phyloP scores from a whole-genome alignment of 2,888 invertebrate genomes.

The Noctua pronuba region DNA sequence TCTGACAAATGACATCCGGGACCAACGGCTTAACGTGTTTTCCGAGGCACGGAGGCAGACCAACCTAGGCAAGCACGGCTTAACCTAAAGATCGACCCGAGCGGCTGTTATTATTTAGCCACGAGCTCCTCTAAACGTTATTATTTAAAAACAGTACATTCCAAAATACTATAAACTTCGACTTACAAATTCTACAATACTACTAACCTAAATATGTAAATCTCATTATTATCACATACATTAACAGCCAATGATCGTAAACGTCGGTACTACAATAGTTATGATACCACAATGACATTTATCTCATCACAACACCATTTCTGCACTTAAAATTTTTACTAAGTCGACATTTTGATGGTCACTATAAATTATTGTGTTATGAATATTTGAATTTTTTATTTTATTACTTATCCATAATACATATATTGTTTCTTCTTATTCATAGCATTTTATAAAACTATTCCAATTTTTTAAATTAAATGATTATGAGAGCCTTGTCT shows the following conservation, averaged over 20 bases:
- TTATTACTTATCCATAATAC: not conserved
- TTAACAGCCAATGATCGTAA: conserved; percentile 46
- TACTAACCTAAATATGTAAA: conserved; percentile 34
- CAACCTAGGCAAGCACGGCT: too few species aligned
- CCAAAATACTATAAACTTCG: not conserved
- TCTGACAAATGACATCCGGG: too few species aligned
- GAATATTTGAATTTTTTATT: conserved; percentile 7
- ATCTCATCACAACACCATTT: conserved; percentile 44
- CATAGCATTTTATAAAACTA: not conserved
- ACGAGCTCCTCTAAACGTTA: too few species aligned
- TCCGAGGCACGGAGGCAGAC: too few species aligned
- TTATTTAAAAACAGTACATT: not conserved
- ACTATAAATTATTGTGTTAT: conserved; percentile 18
- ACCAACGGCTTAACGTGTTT: too few species aligned
- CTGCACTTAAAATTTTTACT: conserved; percentile 39
- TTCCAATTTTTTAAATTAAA: not conserved
- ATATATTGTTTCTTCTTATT: not conserved
- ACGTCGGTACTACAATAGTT: conserved; percentile 41
- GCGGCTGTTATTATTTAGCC: too few species aligned
- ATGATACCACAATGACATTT: conserved; percentile 33
- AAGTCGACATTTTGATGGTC: conserved; percentile 39
- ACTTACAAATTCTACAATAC: not conserved
- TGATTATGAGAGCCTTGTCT: not conserved
- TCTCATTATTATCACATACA: conserved; percentile 38
- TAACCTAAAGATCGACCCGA: too few species aligned